Conservation (phyloP, 2,888 invertebrate species). For the Ecdyonurus torrentis region DNA sequence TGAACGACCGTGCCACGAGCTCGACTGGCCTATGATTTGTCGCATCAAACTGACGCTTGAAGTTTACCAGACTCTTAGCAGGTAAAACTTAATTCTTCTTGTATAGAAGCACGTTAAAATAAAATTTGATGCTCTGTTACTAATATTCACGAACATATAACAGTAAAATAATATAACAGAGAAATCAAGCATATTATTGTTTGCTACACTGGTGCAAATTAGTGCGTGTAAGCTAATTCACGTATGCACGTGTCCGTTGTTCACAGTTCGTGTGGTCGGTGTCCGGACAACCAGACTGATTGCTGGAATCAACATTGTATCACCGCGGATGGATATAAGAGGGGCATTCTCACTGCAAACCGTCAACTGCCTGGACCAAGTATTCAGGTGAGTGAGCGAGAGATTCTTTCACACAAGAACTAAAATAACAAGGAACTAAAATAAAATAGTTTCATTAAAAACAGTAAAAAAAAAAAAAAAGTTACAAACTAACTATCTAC, state of each 20-base stretch:
- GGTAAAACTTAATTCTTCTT: constrained; percentile 28
- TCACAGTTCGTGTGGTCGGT: constrained; percentile 47
- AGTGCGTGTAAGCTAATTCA: too few relatives aligned
- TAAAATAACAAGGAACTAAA: too few relatives aligned
- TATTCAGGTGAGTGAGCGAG: constrained; percentile 31
- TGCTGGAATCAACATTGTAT: constrained; percentile 45
- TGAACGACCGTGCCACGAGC: constrained; percentile 55
- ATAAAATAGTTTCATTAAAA: neutral
- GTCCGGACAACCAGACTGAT: constrained; percentile 40
- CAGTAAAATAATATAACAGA: too few relatives aligned
- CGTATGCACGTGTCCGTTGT: neutral
- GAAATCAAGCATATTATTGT: too few relatives aligned
- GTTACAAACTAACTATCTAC: too few relatives aligned
- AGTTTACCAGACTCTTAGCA: constrained; percentile 50
- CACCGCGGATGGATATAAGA: constrained; percentile 42
- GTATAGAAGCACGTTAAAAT: too few relatives aligned
- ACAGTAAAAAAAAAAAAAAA: neutral
- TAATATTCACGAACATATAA: too few relatives aligned
- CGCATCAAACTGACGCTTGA: constrained; percentile 56
- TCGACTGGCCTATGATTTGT: constrained; percentile 66
- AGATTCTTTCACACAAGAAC: too few relatives aligned
- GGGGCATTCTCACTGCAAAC: constrained; percentile 49
- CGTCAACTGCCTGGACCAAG: constrained; percentile 48
- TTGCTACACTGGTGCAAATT: too few relatives aligned
- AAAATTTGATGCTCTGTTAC: too few relatives aligned